These are phyloP conservation scores for Reinhardtius hippoglossoides DNA, from an alignment of 2,113 vertebrate genomes.

Conservation along the genomic window DNA sequence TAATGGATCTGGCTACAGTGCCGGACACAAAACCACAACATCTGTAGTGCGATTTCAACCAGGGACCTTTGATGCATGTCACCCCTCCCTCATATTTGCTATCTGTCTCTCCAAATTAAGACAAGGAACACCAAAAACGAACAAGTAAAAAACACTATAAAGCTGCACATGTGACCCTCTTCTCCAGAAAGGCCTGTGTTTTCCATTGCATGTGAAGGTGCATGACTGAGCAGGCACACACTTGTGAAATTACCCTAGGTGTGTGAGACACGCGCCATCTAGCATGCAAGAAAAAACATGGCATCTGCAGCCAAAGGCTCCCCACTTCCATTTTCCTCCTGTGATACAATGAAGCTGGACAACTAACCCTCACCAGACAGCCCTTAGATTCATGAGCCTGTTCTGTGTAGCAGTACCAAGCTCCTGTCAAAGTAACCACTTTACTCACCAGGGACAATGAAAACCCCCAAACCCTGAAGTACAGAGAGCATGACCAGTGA, in stretches of 20 bases:
- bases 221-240: conserved; percentile 26
- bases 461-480: conserved; percentile 11
- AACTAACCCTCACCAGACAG: background rate
- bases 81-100: too few species aligned
- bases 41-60: background rate
- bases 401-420: conserved; percentile 5
- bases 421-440: conserved; percentile 31
- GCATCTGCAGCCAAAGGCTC: conserved; percentile 26
- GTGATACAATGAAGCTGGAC: background rate
- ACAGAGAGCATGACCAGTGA: conserved; percentile 15
- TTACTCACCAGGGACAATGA: conserved; percentile 3
- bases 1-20: conserved; percentile 8
- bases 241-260: conserved; percentile 32
- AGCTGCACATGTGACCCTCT: background rate
- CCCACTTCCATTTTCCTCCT: conserved; percentile 1
- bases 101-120: too few species aligned
- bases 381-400: conserved; percentile 33
- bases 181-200: conserved; percentile 4
- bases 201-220: conserved; percentile 20
- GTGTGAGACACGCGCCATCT: conserved; percentile 29
- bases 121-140: background rate
- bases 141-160: background rate
- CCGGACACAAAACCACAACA: background rate
- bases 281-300: conserved; percentile 15
- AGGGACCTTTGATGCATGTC: background rate